Evolutionary conservation across 2,113 vertebrate species (phyloP).

Genomic region (Chionis minor): DNA sequence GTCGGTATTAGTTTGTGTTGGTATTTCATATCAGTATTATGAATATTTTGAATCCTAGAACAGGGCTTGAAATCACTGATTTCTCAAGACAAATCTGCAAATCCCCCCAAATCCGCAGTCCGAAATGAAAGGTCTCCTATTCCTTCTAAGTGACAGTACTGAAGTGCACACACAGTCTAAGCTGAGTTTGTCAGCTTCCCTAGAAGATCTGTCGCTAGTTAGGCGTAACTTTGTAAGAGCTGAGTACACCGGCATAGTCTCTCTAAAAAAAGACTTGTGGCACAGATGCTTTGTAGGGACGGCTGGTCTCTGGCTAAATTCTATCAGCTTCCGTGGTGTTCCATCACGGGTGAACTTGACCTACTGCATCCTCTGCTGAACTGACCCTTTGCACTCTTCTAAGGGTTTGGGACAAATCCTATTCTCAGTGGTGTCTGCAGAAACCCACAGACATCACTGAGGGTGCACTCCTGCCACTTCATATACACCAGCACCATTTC

Average conservation of each 20-base stretch:
- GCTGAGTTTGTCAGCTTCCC: neutral
- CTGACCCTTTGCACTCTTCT: neutral
- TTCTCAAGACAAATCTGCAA: conserved; percentile 17
- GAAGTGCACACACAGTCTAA: neutral
- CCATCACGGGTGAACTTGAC: neutral
- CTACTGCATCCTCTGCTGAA: neutral
- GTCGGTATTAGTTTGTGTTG: neutral
- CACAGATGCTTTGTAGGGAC: rapidly evolving
- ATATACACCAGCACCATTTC: neutral
- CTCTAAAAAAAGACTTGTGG: neutral
- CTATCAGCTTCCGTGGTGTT: neutral
- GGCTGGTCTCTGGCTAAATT: neutral
- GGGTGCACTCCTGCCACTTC: neutral
- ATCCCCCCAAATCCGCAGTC: neutral
- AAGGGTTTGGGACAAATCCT: neutral
- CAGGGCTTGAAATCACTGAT: conserved; percentile 28
- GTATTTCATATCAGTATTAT: neutral
- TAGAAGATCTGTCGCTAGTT: neutral
- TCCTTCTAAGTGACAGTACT: neutral
- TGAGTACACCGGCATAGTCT: neutral
- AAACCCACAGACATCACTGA: neutral
- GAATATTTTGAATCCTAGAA: conserved; percentile 52
- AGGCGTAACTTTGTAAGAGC: neutral
- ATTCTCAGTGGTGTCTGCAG: neutral
- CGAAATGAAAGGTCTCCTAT: neutral